Evolutionary conservation across 2,888 invertebrate species (phyloP), one percentile per base, ranked within the genome.

Genomic region (Eustalomyia histrio): DNA sequence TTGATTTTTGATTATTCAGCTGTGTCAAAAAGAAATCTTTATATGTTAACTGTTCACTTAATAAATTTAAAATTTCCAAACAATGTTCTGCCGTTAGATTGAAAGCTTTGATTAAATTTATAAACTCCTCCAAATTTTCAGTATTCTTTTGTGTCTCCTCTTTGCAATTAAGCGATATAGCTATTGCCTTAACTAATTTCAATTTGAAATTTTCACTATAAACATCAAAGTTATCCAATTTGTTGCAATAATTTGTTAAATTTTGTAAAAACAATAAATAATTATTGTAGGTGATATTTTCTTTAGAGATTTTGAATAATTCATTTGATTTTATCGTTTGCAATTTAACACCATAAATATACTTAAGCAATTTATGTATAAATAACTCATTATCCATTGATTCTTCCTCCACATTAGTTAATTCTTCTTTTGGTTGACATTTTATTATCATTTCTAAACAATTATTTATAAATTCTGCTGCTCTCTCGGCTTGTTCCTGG

Each of bases 341-440:
- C 1, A 90, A 69, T 2, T 89, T 86, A 1, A 86, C 86, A 39
- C 85, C 86, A 50, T 86, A 90, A n/a, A 91, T 87, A 64, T 90
- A 90, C 80, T 88, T 88, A 5, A 91, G 24, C 2, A 88, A 73
- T 2, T 85, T 85, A 1, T 87, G 83, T 0, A 87, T 78, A 55
- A 87, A 85, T 0, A 58, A 74, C 12, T 76, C 74, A 6, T 55
- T 35, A 33, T 73, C 60, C 10, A 69, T 63, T 1, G n/a, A 6
- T 12, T 73, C 47, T 35, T 52, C n/a, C 2, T 43, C 63, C 0
- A 14, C 29, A 3, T 33, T 7, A 14, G 14, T 16, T 21, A 21
- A 43, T 10, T 55, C 67, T 21, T 55, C 24, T 1, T 14, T 12
- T 1, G 24, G 1, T 10, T 35, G 24, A 39, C 67, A 75, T 16